phyloP scores from a whole-genome alignment of 64 coral and sea anemone species.

The Pocillopora damicornis region DNA sequence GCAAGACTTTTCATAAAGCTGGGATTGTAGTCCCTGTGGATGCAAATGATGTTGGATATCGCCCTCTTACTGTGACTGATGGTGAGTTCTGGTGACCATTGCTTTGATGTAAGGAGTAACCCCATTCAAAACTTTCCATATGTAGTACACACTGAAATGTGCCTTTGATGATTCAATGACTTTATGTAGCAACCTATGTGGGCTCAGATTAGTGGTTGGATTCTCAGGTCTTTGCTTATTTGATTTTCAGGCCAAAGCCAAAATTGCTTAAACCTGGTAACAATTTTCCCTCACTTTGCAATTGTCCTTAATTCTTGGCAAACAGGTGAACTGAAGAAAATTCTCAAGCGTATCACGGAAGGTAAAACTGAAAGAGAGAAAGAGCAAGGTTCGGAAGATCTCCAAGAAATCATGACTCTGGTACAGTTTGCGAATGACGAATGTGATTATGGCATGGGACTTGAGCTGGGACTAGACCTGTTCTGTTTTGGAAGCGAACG shows the following conservation, averaged over 20 bases:
- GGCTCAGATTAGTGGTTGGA: neutral
- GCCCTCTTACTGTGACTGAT: slow-evolving; percentile 78
- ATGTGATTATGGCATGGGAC: slow-evolving; percentile 96
- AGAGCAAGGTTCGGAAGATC: slow-evolving; percentile 80
- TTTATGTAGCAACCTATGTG: neutral
- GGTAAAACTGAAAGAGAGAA: slow-evolving; percentile 58
- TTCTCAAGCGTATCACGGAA: slow-evolving; percentile 69
- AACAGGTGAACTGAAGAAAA: slow-evolving; percentile 89
- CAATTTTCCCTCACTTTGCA: neutral
- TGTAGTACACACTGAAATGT: no score
- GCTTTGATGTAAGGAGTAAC: no score
- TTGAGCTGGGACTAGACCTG: slow-evolving; percentile 86
- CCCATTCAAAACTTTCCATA: no score
- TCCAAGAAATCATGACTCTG: slow-evolving; percentile 90
- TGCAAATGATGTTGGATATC: slow-evolving; percentile 87
- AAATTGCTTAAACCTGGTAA: no score
- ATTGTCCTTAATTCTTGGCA: neutral
- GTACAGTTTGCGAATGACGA: slow-evolving; percentile 99
- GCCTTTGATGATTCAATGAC: no score
- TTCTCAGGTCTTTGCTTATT: neutral
- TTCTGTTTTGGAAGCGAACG: slow-evolving; percentile 93
- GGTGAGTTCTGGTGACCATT: slow-evolving; percentile 39
- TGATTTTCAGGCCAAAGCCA: no score
- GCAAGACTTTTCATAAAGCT: slow-evolving; percentile 96
- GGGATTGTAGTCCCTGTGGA: slow-evolving; percentile 98